A percentile compares a stretch with the other conserved stretches of the same genome.
phyloP scores from a whole-genome alignment of 2,888 invertebrate species.

The Cephus sareptanus region DNA sequence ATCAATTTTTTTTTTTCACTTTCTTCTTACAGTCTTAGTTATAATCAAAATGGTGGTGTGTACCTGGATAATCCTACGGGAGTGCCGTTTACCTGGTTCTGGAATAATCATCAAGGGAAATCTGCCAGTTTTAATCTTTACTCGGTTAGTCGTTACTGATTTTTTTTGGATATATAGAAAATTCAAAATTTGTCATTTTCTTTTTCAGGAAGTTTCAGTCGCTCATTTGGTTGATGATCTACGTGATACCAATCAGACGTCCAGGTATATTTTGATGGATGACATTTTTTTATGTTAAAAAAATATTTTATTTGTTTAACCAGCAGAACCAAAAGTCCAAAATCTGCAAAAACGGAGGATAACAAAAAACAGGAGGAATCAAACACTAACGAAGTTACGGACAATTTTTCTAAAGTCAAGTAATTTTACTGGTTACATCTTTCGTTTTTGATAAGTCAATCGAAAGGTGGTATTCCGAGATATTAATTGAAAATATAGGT shows the following conservation, averaged over 20 bases:
- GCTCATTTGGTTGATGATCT: background rate
- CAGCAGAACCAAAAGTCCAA: background rate
- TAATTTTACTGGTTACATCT: background rate
- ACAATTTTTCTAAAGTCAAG: background rate
- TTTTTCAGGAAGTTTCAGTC: background rate
- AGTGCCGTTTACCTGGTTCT: slow-evolving; percentile 40
- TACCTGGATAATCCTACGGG: slow-evolving; percentile 39
- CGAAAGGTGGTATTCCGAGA: background rate
- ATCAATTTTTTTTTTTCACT: background rate
- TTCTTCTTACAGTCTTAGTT: slow-evolving; percentile 39
- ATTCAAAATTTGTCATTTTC: background rate
- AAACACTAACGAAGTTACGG: background rate
- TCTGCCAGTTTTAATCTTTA: slow-evolving; percentile 8
- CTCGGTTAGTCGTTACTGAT: slow-evolving; percentile 13
- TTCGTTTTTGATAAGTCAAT: background rate
- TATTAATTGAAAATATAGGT: background rate
- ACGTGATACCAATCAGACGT: background rate
- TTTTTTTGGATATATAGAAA: background rate
- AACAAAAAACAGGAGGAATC: background rate
- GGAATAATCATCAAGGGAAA: slow-evolving; percentile 21
- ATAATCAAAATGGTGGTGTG: slow-evolving; percentile 51
- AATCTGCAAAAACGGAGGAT: background rate
- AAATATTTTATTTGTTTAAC: background rate
- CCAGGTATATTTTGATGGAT: background rate
- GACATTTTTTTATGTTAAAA: background rate